Percentiles rank a stretch among this genome's conserved stretches.
phyloP scores from a whole-genome alignment of 1,140 invertebrate genomes.

The Drosophila elegans region DNA sequence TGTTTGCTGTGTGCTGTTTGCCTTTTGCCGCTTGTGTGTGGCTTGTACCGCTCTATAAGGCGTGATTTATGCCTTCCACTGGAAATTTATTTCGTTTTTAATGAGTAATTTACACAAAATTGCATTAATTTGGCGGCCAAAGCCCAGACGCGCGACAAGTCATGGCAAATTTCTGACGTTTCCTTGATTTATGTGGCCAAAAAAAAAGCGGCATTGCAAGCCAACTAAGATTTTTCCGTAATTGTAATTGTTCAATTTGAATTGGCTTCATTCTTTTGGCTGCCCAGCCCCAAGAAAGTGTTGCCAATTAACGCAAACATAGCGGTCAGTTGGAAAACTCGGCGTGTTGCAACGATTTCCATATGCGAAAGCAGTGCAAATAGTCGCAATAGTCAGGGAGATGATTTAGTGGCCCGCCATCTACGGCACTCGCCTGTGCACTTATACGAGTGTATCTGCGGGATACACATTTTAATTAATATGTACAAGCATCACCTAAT shows the following conservation, averaged over 20 bases:
- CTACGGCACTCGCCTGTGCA: constrained; percentile 32
- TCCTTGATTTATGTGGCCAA: constrained; percentile 68
- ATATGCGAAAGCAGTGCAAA: constrained; percentile 70
- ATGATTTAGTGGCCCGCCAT: constrained; percentile 72
- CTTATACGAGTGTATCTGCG: constrained; percentile 57
- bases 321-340: constrained; percentile 28
- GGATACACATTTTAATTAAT: constrained; percentile 76
- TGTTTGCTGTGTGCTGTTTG: constrained; percentile 24
- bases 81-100: constrained; percentile 80
- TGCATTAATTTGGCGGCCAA: constrained; percentile 79
- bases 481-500: constrained; percentile 80
- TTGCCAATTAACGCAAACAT: constrained; percentile 55
- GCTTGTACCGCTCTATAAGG: constrained; percentile 69
- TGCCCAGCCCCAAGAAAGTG: constrained; percentile 34
- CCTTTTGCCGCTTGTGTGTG: constrained; percentile 28
- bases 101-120: constrained; percentile 84
- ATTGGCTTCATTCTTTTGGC: constrained; percentile 48
- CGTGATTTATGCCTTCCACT: constrained; percentile 74
- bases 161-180: constrained; percentile 81
- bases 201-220: not conserved
- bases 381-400: constrained; percentile 44
- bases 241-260: constrained; percentile 55
- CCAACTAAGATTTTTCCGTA: constrained; percentile 46
- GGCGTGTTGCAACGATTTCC: constrained; percentile 59
- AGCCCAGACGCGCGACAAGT: constrained; percentile 64